A percentile compares a stretch with the other conserved stretches of the same genome.
phyloP scores from a whole-genome alignment of 2,888 invertebrate species.

The Agapetus fuscipes region DNA sequence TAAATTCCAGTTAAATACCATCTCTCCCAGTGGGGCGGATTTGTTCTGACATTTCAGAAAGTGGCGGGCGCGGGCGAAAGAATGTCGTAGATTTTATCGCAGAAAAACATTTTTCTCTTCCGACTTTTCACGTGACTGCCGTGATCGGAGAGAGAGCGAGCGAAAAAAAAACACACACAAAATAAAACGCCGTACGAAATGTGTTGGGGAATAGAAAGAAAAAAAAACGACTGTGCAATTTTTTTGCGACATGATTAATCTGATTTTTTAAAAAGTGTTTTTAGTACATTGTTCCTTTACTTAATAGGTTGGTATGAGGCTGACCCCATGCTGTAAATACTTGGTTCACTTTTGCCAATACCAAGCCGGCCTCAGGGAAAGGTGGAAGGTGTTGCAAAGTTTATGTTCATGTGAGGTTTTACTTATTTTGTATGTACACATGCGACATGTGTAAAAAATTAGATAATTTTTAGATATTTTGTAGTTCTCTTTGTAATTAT shows the following conservation, averaged over 20 bases:
- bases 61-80: neutral
- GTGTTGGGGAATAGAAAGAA: neutral
- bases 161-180: neutral
- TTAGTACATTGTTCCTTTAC: neutral
- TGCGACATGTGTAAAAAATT: too few species aligned
- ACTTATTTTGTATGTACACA: too few species aligned
- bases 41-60: slow-evolving; percentile 3
- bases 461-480: too few species aligned
- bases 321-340: too few species aligned
- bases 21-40: slow-evolving; percentile 1
- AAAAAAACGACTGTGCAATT: neutral
- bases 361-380: too few species aligned
- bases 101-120: neutral
- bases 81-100: slow-evolving; percentile 4
- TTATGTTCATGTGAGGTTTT: too few species aligned
- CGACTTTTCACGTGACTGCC: neutral
- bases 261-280: neutral
- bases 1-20: slow-evolving; percentile 6
- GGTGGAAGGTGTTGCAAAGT: too few species aligned
- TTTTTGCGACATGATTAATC: neutral
- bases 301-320: too few species aligned
- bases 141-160: neutral
- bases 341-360: too few species aligned
- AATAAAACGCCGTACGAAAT: neutral
- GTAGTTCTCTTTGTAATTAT: too few species aligned